Evolutionary conservation across 2,113 vertebrate species (phyloP), one percentile per base, ranked within the genome.

Genomic region (Cebus imitator): DNA sequence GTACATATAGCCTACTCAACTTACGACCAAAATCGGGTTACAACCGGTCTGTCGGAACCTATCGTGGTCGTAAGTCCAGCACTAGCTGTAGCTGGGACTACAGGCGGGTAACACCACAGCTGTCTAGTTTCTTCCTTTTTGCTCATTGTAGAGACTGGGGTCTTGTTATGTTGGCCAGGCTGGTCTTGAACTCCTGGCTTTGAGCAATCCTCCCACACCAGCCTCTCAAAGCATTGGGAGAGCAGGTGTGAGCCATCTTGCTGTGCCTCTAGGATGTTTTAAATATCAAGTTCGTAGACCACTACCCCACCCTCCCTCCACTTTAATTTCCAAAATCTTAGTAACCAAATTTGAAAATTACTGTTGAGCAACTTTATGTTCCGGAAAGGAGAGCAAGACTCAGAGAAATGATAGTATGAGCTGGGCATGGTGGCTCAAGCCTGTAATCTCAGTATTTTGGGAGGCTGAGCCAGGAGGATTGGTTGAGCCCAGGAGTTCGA

Each of bases 261-360:
- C 73, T 43, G 25, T 0, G 3, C 73, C 32, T 75, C 30, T 87
- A 37, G 48, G 86, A 97, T 25, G 0, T 66, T 88, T 91, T 85
- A 84, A 91, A 21, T 55, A 52, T 80, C 32, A 81, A 61, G 21
- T 73, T 85, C 43, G 23, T 45, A 85, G 86, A 52, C 45, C 7
- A 81, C 50, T 2, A 32, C 37, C 6, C 20, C 1, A 45, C 16
- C 32, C 17, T 58, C 13, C 30, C 7, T 3, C 6, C 25, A 70
- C n/a, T 81, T 86, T 43, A 73, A 84, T 78, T 91, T 92, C 78
- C 52, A 25, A 92, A 72, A 79, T 76, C 7, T 61, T 8, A 91
- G n/a, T 64, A 96, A 90, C 16, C 32, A 82, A 88, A 14, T 84
- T 96, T 81, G 40, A 30, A 32, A 57, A 93, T 97, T 76, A 43